Conservation (phyloP, 2,888 invertebrate genomes). For the Acleris emargana region DNA sequence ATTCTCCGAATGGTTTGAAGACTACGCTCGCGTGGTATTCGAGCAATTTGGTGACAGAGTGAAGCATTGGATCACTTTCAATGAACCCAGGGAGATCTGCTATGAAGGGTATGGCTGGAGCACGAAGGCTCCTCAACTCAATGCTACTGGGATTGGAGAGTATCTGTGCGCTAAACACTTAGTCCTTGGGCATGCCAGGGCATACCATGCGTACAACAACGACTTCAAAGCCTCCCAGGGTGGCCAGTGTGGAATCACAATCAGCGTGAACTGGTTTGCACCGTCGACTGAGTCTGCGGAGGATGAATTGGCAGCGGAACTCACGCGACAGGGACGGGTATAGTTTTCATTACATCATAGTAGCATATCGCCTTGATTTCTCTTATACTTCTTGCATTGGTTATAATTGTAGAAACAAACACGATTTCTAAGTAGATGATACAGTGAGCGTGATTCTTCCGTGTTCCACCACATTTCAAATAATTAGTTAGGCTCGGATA, state of each 20-base stretch:
- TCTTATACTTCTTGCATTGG: neutral
- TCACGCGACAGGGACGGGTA: conserved; percentile 41
- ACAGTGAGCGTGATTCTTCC: too few species aligned
- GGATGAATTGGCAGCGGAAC: conserved; percentile 55
- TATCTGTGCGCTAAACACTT: conserved; percentile 80
- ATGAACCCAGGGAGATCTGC: conserved; percentile 63
- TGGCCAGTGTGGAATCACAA: conserved; percentile 46
- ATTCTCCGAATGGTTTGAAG: conserved; percentile 73
- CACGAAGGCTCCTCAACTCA: conserved; percentile 54
- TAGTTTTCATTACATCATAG: conserved; percentile 56
- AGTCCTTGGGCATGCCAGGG: conserved; percentile 81
- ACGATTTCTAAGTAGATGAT: too few species aligned
- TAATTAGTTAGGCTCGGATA: too few species aligned
- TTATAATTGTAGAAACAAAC: neutral
- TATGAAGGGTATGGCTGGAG: conserved; percentile 25
- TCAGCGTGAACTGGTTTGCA: conserved; percentile 39
- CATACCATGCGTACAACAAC: conserved; percentile 75
- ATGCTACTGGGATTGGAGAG: conserved; percentile 63
- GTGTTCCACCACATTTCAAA: too few species aligned
- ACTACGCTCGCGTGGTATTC: conserved; percentile 75
- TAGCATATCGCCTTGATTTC: neutral
- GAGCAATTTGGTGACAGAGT: conserved; percentile 63
- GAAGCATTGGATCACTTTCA: conserved; percentile 72
- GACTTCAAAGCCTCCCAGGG: conserved; percentile 59
- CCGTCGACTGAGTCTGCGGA: conserved; percentile 53